Base-by-base conservation (phyloP, 2,888 invertebrate species). In the Leptopilina syphax region DNA sequence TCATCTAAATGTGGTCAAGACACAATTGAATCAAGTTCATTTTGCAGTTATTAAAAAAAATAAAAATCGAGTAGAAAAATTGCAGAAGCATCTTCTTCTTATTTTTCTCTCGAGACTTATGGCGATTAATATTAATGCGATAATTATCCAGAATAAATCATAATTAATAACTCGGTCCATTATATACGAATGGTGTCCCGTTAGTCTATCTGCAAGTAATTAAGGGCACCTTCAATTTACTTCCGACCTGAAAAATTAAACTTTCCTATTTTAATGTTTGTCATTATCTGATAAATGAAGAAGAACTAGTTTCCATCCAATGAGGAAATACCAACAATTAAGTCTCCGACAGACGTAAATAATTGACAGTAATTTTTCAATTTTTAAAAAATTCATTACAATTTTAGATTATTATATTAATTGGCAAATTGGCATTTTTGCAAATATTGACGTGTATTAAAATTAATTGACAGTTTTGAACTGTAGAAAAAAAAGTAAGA, bases 131-230 rank as follows among this genome's bases (percentile, higher is more conserved):
- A 87, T 88, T 88, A 88, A 88, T 88, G 84, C 50, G 84, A 88
- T 86, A 85, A 86, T 86, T 85, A 87, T 87, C 83, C n/a, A 81
- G 83, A 85, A 86, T 87, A 85, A 86, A 87, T 88, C 84, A 86
- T 86, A 87, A 88, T 88, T 88, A 88, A 86, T 85, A 88, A 86
- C 83, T 80, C 79, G 81, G 83, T 80, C 86, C 88, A 88, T 86
- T 88, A 88, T 84, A 79, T 81, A 80, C 27, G 34, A 73, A 73
- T 57, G 57, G 0, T 27, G 8, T 44, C n/a, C 34, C 57, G n/a
- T 73, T 73, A 73, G n/a, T 70, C 27, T 70, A 54, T 70, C 24
- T 54, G n/a, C 13, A 13, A n/a, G 70, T 70, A 13, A 57, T 70
- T 70, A 70, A 70, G 70, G 57, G 73, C 73, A 73, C n/a, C 70